Evolutionary conservation across 2,888 invertebrate genomes (phyloP), one percentile per base, ranked within the genome.

Genomic region (Lepetodrilus schrolli): DNA sequence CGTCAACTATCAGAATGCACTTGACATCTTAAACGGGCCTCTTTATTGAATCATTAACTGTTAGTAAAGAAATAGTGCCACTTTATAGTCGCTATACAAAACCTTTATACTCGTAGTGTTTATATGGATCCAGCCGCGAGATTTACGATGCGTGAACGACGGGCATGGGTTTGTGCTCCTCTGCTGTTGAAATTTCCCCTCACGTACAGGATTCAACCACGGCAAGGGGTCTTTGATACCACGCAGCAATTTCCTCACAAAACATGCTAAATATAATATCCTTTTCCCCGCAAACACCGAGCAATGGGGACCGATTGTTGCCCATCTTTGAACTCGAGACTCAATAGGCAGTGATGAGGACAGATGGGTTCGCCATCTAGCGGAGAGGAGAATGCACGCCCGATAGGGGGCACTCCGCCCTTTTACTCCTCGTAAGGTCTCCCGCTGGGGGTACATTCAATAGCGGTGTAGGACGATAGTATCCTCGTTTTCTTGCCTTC

Each of bases 181-280:
- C 21, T n/a, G 36, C 50, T 17, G 36, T 23, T 23, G n/a, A 50
- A 34, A 49, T n/a, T 26, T 26, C 50, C 26, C 23, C 70, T 50
- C 70, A 23, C 50, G 70, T 43, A 47, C 23, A 38, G 47, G 43
- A 21, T 47, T 68, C 43, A 30, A n/a, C 47, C 68, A 47, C 68
- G 21, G 43, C 30, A 47, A 68, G 68, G 47, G 68, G 68, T 68
- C 38, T 47, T 68, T 66, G 21, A 30, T n/a, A 21, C 47, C 43
- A 43, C 21, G 68, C 48, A 47, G 50, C 66, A 50, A 49, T 73
- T 73, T 37, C 73, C 23, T 48, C 50, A 68, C 58, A 47, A 79
- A 78, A 75, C 74, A 74, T 75, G 77, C 75, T 80, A 82, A 80
- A 78, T 80, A 78, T 80, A 77, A 80, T 81, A 83, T 83, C 83